A percentile compares a stretch with the other conserved stretches of the same genome.
Evolutionary conservation across 2,797 vertebrate genomes (phyloP).

Genomic region (Pitangus sulphuratus): DNA sequence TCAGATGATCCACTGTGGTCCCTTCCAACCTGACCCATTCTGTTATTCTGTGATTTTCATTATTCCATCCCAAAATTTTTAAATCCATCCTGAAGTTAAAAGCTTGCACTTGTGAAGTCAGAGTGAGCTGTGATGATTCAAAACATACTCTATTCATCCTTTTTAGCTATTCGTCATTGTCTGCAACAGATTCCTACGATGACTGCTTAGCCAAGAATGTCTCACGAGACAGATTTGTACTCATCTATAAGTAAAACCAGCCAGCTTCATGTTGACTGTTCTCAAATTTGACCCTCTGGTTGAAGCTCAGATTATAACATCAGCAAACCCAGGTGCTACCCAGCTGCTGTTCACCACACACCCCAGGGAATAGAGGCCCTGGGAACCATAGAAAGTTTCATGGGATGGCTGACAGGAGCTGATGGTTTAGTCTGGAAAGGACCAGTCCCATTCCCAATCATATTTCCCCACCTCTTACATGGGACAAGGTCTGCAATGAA

Average conservation of each 20-base stretch:
- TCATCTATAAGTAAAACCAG: not conserved
- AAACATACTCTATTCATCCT: not conserved
- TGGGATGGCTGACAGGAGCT: not conserved
- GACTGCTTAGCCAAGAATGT: not conserved
- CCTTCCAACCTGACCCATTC: not conserved
- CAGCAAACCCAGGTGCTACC: not conserved
- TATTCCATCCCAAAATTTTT: not conserved
- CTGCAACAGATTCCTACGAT: not conserved
- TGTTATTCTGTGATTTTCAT: not conserved
- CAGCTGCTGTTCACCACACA: not conserved
- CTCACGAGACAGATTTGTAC: not conserved
- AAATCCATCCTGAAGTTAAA: not conserved
- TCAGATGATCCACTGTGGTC: not conserved
- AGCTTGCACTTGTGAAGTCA: not conserved
- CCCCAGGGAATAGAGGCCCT: not conserved
- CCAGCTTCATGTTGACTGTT: not conserved
- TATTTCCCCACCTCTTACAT: fast-evolving
- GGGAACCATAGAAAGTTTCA: not conserved
- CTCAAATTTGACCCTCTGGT: fast-evolving
- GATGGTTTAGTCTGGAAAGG: not conserved
- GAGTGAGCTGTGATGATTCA: not conserved
- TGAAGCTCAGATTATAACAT: not conserved
- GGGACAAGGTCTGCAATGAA: not conserved
- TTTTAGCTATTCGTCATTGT: not conserved
- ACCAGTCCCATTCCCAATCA: not conserved